These are phyloP conservation scores for Hoplias malabaricus DNA, from an alignment of 2,113 vertebrate genomes.

Conservation along the genomic window DNA sequence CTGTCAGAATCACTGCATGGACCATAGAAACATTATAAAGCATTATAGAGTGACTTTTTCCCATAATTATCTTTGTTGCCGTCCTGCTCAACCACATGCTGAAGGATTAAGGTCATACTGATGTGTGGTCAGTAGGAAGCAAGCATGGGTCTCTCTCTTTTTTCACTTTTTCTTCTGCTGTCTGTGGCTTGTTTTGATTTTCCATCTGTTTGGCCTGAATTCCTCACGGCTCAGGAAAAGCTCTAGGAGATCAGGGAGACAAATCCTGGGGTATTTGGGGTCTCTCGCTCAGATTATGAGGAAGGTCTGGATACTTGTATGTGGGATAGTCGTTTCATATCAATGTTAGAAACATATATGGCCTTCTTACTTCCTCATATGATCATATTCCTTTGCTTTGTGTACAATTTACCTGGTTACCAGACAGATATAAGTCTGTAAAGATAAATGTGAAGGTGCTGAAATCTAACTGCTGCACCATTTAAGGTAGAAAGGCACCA, in stretches of 20 bases:
- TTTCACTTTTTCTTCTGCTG: slow-evolving; percentile 5
- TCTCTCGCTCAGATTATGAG: background rate
- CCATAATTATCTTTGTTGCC: no score
- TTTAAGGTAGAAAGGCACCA: no score
- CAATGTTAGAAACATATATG: background rate
- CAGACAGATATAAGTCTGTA: no score
- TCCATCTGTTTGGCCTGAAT: background rate
- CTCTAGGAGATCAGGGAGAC: background rate
- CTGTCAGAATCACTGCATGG: no score
- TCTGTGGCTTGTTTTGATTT: slow-evolving; percentile 10
- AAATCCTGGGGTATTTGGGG: slow-evolving; percentile 23
- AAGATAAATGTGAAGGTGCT: no score
- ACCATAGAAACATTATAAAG: no score
- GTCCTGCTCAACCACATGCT: no score
- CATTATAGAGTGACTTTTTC: no score
- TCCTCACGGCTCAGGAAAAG: slow-evolving; percentile 8
- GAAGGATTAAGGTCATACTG: background rate
- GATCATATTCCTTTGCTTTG: background rate
- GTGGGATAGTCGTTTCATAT: background rate
- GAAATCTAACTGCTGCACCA: no score
- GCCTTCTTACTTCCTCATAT: background rate
- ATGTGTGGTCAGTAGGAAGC: background rate
- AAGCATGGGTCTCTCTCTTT: background rate
- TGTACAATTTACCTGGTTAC: no score
- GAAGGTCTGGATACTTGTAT: background rate